phyloP scores from a whole-genome alignment of 2,888 invertebrate species.

The Allophyes oxyacanthae region DNA sequence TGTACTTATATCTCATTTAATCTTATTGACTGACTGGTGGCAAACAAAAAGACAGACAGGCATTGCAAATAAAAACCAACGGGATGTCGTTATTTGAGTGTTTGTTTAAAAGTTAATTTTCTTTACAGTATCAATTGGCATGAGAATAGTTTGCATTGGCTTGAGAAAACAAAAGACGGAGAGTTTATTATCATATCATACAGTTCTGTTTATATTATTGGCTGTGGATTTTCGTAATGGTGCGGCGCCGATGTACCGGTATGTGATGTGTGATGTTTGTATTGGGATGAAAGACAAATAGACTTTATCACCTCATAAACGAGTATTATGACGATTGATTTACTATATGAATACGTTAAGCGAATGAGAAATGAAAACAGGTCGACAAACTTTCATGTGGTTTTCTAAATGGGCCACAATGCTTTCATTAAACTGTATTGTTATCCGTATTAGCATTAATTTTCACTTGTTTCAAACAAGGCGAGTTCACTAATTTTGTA shows the following conservation, averaged over 20 bases:
- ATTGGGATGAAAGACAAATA: conserved; percentile 5
- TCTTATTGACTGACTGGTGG: conserved; percentile 26
- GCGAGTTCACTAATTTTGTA: conserved; percentile 5
- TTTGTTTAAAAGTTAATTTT: conserved; percentile 50
- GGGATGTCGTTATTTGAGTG: conserved; percentile 36
- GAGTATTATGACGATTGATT: not conserved
- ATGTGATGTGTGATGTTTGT: conserved; percentile 11
- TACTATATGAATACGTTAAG: not conserved
- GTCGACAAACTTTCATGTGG: conserved; percentile 1
- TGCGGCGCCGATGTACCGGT: conserved; percentile 7
- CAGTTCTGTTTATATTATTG: conserved; percentile 20
- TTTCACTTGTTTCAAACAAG: conserved; percentile 16
- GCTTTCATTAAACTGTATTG: conserved; percentile 29
- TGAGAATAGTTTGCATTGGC: conserved; percentile 21
- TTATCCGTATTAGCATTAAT: conserved; percentile 14
- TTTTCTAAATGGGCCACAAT: conserved; percentile 5
- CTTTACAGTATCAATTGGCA: conserved; percentile 38
- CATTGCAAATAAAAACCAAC: conserved; percentile 44
- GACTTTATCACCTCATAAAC: conserved; percentile 22
- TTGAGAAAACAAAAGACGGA: conserved; percentile 37
- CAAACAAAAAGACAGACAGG: conserved; percentile 37
- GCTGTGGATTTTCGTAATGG: conserved; percentile 26
- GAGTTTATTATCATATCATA: conserved; percentile 27
- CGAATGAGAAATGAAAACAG: conserved; percentile 3
- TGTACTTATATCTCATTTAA: conserved; percentile 6